These are phyloP conservation scores for Operophtera brumata DNA, from an alignment of 2,888 invertebrate genomes.

Conservation along the genomic window DNA sequence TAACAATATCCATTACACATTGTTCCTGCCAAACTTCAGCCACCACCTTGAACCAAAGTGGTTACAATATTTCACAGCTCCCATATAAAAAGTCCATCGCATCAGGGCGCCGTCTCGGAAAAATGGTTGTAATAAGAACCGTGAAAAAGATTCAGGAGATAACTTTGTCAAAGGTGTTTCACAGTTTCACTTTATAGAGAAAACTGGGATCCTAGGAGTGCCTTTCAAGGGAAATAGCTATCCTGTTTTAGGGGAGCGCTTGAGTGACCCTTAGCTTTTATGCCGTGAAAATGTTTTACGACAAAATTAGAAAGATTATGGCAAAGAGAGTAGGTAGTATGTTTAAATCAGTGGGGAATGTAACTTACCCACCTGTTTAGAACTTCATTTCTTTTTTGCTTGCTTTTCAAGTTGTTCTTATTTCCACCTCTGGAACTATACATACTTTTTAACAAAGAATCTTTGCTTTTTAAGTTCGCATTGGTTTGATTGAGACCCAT, in stretches of 20 bases:
- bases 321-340: no score
- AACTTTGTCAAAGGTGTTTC: constrained; percentile 58
- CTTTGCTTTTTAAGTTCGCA: no score
- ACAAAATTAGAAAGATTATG: constrained; percentile 9
- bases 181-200: constrained; percentile 49
- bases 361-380: no score
- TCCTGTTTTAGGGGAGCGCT: constrained; percentile 40
- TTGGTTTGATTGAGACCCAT: no score
- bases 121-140: constrained; percentile 32
- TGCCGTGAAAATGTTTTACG: constrained; percentile 26
- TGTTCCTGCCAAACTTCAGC: constrained; percentile 21
- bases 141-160: constrained; percentile 59
- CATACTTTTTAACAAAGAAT: no score
- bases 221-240: constrained; percentile 49
- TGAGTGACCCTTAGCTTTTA: constrained; percentile 39
- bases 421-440: no score
- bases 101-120: constrained; percentile 17
- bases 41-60: constrained; percentile 31
- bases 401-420: neutral
- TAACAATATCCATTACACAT: constrained; percentile 27
- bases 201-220: constrained; percentile 45
- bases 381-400: neutral
- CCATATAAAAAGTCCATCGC: constrained; percentile 28
- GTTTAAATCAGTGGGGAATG: no score
- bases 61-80: constrained; percentile 34